These are phyloP conservation scores for Eupithecia inturbata DNA, from an alignment of 2,888 invertebrate genomes.

Conservation along the genomic window DNA sequence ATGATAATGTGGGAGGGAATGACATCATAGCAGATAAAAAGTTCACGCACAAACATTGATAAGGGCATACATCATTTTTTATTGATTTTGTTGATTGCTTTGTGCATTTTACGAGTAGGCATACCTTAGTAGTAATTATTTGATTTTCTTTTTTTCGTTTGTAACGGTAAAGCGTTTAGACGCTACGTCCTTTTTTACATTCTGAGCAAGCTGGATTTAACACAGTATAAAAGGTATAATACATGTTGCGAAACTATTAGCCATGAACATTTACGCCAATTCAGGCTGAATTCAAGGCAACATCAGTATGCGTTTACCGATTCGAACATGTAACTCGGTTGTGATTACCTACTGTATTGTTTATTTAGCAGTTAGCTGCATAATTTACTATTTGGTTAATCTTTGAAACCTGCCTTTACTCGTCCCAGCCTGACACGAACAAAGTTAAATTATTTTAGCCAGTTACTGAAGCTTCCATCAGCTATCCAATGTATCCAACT, in stretches of 20 bases:
- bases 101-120: background rate
- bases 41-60: background rate
- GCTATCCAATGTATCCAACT: no score
- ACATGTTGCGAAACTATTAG: background rate
- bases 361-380: background rate
- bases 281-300: background rate
- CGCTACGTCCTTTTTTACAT: no score
- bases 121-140: background rate
- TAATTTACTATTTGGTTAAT: no score
- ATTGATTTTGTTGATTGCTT: background rate
- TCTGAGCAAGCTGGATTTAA: background rate
- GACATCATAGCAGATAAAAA: slow-evolving; percentile 12
- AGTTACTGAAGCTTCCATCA: no score
- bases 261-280: background rate
- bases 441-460: no score
- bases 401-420: no score
- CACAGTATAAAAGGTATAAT: background rate
- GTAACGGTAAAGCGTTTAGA: no score
- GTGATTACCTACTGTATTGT: background rate
- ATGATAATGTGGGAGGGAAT: slow-evolving; percentile 7
- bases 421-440: no score
- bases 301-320: background rate
- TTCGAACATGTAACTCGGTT: background rate
- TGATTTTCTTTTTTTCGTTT: background rate
- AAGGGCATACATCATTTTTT: background rate